Conservation (phyloP, 2,888 invertebrate genomes). For the Hecatera dysodea region DNA sequence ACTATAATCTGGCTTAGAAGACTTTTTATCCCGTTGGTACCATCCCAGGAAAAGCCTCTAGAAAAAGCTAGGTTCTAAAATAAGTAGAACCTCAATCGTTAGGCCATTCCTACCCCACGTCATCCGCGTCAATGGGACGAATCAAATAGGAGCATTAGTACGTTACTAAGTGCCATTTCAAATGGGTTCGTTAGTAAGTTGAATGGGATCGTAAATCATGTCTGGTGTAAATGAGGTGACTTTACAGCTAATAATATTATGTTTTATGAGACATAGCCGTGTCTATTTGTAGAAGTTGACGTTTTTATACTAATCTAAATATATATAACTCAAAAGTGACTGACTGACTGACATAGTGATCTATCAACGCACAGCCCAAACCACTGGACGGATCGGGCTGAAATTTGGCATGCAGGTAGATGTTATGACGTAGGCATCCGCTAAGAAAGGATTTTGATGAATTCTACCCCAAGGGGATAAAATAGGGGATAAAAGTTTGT, state of each 20-base stretch:
- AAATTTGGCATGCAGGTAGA: too few relatives aligned
- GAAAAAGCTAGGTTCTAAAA: neutral
- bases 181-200: slow-evolving; percentile 39
- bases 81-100: neutral
- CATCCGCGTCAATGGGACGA: slow-evolving; percentile 11
- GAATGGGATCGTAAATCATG: slow-evolving; percentile 37
- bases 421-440: too few relatives aligned
- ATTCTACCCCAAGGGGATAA: too few relatives aligned
- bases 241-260: slow-evolving; percentile 23
- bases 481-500: too few relatives aligned
- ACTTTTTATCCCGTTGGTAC: neutral
- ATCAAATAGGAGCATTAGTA: slow-evolving; percentile 31
- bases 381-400: too few relatives aligned
- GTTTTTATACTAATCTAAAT: too few relatives aligned
- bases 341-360: too few relatives aligned
- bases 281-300: slow-evolving; percentile 1
- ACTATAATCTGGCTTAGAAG: too few relatives aligned
- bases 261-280: slow-evolving; percentile 5
- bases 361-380: too few relatives aligned
- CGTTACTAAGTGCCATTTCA: slow-evolving; percentile 28
- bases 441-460: too few relatives aligned
- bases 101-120: slow-evolving; percentile 15
- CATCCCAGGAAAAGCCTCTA: too few relatives aligned
- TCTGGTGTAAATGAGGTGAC: slow-evolving; percentile 32
- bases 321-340: too few relatives aligned